phyloP scores from a whole-genome alignment of 2,888 invertebrate genomes.

The Ophion ellenae region DNA sequence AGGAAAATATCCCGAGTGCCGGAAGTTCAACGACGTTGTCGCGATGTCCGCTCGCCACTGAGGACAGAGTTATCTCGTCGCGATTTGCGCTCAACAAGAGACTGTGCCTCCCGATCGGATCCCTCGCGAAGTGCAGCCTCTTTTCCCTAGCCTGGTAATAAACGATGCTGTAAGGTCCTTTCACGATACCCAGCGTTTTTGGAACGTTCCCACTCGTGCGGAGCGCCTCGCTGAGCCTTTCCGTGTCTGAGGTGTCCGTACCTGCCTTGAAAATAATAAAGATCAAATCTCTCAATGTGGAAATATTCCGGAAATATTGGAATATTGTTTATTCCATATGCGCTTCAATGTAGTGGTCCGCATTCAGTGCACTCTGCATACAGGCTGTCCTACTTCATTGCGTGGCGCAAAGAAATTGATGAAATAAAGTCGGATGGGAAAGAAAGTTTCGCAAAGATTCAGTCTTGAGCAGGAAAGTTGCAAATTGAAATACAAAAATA shows the following conservation, averaged over 20 bases:
- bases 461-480: no score
- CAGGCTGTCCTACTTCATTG: no score
- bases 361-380: no score
- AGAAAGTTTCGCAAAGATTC: no score
- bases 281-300: background rate
- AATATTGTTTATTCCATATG: no score
- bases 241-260: slow-evolving; percentile 71
- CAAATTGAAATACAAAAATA: no score
- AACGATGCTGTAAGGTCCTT: slow-evolving; percentile 94
- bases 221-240: slow-evolving; percentile 69
- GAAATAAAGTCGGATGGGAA: no score
- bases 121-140: slow-evolving; percentile 92
- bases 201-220: slow-evolving; percentile 79
- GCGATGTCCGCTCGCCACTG: slow-evolving; percentile 83
- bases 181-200: slow-evolving; percentile 85
- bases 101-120: slow-evolving; percentile 94
- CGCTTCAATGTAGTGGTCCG: no score
- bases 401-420: no score
- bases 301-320: background rate
- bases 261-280: slow-evolving; percentile 52
- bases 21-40: slow-evolving; percentile 86
- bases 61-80: slow-evolving; percentile 73
- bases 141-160: slow-evolving; percentile 87
- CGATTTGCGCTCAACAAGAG: slow-evolving; percentile 87
- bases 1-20: slow-evolving; percentile 86